Evolutionary conservation across 1,140 invertebrate species (phyloP).

Genomic region (Ericerus pela): DNA sequence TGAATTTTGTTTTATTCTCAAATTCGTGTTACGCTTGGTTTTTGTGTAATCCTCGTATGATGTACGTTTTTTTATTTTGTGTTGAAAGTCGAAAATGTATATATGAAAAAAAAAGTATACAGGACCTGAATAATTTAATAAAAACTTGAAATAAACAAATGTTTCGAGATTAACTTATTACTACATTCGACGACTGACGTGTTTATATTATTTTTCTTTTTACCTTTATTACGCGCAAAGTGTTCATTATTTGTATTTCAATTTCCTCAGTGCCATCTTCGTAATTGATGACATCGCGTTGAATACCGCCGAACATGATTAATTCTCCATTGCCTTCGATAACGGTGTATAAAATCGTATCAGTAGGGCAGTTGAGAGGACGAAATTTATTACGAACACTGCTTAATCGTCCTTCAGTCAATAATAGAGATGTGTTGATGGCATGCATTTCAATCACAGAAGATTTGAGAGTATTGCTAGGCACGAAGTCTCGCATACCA

Average conservation of each 20-base stretch:
- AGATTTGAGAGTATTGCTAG: not conserved
- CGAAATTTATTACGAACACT: conserved; percentile 60
- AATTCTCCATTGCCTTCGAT: conserved; percentile 78
- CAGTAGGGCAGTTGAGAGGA: conserved; percentile 55
- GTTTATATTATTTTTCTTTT: conserved; percentile 1
- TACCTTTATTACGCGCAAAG: not conserved
- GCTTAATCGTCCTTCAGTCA: conserved; percentile 42
- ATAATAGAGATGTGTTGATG: conserved; percentile 62
- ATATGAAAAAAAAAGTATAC: too few relatives aligned
- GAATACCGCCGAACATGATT: conserved; percentile 86
- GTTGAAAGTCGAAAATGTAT: too few relatives aligned
- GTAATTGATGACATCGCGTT: conserved; percentile 45
- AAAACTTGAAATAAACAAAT: too few relatives aligned
- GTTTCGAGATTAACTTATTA: too few relatives aligned
- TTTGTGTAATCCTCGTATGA: too few relatives aligned
- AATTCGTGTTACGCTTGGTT: too few relatives aligned
- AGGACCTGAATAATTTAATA: too few relatives aligned
- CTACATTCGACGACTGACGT: too few relatives aligned
- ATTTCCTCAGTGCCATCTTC: not conserved
- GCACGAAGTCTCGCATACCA: not conserved
- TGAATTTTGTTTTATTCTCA: too few relatives aligned
- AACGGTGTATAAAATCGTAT: conserved; percentile 77
- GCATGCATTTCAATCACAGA: conserved; percentile 58
- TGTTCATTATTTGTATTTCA: conserved; percentile 11
- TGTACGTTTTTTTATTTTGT: too few relatives aligned